Conservation (phyloP, 2,113 vertebrate genomes). For the Plecotus auritus region DNA sequence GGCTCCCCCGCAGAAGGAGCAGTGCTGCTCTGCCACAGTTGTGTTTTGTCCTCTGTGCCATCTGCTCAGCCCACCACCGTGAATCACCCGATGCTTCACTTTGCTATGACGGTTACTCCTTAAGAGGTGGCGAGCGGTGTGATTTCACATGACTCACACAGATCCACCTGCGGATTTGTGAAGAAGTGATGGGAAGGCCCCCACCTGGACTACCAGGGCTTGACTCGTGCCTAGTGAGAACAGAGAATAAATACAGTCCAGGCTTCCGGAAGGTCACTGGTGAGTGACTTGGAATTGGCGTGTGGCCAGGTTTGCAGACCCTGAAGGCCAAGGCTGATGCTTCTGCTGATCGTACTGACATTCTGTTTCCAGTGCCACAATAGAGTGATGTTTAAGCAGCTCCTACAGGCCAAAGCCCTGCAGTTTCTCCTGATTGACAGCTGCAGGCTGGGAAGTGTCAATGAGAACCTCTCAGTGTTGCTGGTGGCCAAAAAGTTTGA, state of each 20-base stretch:
- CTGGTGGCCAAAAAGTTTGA: slow-evolving; percentile 89
- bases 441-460: slow-evolving; percentile 89
- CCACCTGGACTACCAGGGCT: not conserved
- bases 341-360: slow-evolving; percentile 1
- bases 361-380: slow-evolving; percentile 81
- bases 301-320: not conserved
- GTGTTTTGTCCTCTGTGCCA: not conserved
- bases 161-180: not conserved
- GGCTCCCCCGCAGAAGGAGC: slow-evolving; percentile 46
- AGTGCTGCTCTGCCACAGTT: not conserved
- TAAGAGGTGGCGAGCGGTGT: not conserved
- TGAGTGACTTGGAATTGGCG: rapidly evolving
- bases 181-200: not conserved
- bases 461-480: slow-evolving; percentile 88
- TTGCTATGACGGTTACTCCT: not conserved
- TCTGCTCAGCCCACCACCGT: not conserved
- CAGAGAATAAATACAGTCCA: not conserved
- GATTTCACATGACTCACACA: not conserved
- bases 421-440: slow-evolving; percentile 92
- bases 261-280: not conserved
- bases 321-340: not conserved
- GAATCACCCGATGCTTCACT: not conserved
- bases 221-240: not conserved
- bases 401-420: slow-evolving; percentile 85
- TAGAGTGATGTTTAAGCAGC: slow-evolving; percentile 90